Evolutionary conservation across 1,140 invertebrate genomes (phyloP), one percentile per base, ranked within the genome.

Genomic region (Schlechtendalia chinensis): DNA sequence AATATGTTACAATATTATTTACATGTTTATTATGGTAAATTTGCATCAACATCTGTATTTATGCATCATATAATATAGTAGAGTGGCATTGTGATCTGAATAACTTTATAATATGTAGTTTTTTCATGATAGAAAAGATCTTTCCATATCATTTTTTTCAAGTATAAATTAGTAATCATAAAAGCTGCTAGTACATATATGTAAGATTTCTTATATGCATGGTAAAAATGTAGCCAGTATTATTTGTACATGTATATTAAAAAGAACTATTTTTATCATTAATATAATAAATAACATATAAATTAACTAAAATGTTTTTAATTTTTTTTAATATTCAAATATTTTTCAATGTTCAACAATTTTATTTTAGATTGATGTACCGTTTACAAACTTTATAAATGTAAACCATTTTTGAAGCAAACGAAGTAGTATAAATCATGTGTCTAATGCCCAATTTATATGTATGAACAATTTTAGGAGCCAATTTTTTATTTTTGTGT

Each of bases 31-130:
- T 50, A 24, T 47, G 1, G 39, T 50, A 29, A 24, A 27, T 53
- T 29, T 72, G 24, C 54, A 72, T 24, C 69, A 72, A 54, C 24
- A 72, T 29, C 47, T 71, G 67, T 71, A 71, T 24, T 12, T 65
- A 69, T 27, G 14, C 24, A 71, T 71, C 53, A 72, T 54, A 17
- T 53, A 71, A 45, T 72, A 72, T 29, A 54, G 47, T 72, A 54
- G 50, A 72, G 16, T 72, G n/a, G 16, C 22, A 71, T 53, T 71
- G 24, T 71, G 67, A 71, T 71, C 67, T 71, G 45, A 71, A 71
- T 53, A 71, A 53, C 22, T 47, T 24, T 50, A 69, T 10, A 50
- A 14, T n/a, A 71, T 61, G 17, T 71, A 71, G 17, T 71, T 71
- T 69, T 45, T 69, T 69, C 39, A 53, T 53, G 27, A 17, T n/a